These are phyloP conservation scores for Leistus spinibarbis DNA, from an alignment of 2,888 invertebrate genomes.

Conservation along the genomic window DNA sequence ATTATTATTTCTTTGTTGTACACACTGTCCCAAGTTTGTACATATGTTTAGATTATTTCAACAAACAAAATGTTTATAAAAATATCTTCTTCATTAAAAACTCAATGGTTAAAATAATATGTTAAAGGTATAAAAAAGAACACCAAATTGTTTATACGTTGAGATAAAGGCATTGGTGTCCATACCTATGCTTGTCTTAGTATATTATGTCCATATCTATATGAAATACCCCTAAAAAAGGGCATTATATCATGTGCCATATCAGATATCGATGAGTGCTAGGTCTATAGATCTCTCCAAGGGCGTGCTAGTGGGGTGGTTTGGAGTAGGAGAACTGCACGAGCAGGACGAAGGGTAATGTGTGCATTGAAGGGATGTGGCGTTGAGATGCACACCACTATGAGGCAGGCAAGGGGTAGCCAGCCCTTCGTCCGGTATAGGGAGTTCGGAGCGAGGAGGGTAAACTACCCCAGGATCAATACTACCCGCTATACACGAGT, in stretches of 20 bases:
- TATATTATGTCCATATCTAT: not conserved
- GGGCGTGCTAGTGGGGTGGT: not conserved
- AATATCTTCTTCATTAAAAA: too few relatives aligned
- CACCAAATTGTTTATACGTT: too few relatives aligned
- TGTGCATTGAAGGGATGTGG: not conserved
- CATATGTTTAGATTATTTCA: too few relatives aligned
- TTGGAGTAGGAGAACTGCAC: not conserved
- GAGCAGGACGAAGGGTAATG: not conserved
- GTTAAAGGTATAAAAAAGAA: too few relatives aligned
- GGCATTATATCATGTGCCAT: not conserved
- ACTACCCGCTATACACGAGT: conserved; percentile 14
- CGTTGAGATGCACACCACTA: conserved; percentile 2
- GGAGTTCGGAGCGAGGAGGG: not conserved
- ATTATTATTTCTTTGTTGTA: too few relatives aligned
- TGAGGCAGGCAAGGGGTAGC: conserved; percentile 1
- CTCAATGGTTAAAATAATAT: too few relatives aligned
- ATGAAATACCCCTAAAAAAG: not conserved
- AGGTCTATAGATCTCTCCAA: not conserved
- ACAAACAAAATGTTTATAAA: too few relatives aligned
- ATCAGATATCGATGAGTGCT: conserved; percentile 6
- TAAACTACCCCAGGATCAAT: conserved; percentile 21
- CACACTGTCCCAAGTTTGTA: too few relatives aligned
- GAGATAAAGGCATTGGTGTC: too few relatives aligned
- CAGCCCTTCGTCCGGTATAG: not conserved
- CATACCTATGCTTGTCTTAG: too few relatives aligned